Conservation (phyloP, 2,888 invertebrate species). For the Cephalotes varians region DNA sequence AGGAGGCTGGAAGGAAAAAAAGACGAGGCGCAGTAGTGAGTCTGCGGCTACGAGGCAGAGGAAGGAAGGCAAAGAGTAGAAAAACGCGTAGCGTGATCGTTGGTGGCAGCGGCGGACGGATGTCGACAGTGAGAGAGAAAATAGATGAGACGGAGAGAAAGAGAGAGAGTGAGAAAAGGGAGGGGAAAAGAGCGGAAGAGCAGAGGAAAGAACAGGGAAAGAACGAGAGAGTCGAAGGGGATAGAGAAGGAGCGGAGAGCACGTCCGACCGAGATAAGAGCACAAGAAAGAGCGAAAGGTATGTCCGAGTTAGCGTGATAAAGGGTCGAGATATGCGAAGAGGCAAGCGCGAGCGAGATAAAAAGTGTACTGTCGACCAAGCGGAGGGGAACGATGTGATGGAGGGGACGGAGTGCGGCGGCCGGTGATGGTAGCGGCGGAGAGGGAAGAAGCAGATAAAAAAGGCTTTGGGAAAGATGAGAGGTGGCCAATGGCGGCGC, state of each 20-base stretch:
- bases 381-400: neutral
- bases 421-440: neutral
- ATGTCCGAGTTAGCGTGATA: constrained; percentile 13
- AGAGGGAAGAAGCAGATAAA: constrained; percentile 78
- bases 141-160: neutral
- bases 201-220: neutral
- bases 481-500: constrained; percentile 73
- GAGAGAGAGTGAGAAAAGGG: neutral
- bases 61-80: constrained; percentile 18
- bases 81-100: constrained; percentile 24
- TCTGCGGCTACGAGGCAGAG: constrained; percentile 26
- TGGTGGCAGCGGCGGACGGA: constrained; percentile 12
- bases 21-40: constrained; percentile 34
- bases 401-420: constrained; percentile 10
- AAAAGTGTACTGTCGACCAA: neutral
- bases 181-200: neutral
- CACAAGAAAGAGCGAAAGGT: constrained; percentile 7
- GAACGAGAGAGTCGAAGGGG: neutral
- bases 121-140: constrained; percentile 25
- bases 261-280: constrained; percentile 8
- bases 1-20: constrained; percentile 52
- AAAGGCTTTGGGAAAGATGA: constrained; percentile 79
- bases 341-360: constrained; percentile 35
- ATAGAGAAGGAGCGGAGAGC: constrained; percentile 19
- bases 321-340: constrained; percentile 25